These are phyloP conservation scores for Epinephelus lanceolatus DNA, from an alignment of 2,113 vertebrate species.

Conservation along the genomic window DNA sequence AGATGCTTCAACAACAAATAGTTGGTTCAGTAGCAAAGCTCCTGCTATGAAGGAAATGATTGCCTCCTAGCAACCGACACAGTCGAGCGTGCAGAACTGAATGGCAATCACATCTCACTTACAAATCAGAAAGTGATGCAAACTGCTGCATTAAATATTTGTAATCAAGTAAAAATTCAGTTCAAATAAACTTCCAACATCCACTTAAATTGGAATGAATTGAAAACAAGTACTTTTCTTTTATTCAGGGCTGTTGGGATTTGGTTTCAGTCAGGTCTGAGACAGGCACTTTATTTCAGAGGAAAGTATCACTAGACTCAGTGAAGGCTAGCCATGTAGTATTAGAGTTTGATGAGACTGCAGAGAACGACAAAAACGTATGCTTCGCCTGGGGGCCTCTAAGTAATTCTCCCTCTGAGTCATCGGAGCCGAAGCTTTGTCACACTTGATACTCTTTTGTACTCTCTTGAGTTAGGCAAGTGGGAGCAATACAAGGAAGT, in stretches of 20 bases:
- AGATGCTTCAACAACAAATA: constrained; percentile 76
- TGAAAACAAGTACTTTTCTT: constrained; percentile 37
- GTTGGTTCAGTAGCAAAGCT: constrained; percentile 65
- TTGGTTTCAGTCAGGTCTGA: constrained; percentile 31
- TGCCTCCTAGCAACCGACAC: constrained; percentile 70
- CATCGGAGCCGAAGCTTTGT: constrained; percentile 68
- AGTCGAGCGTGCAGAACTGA: constrained; percentile 59
- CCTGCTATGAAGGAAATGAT: constrained; percentile 72
- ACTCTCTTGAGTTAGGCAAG: constrained; percentile 61
- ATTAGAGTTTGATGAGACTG: constrained; percentile 70
- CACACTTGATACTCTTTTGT: constrained; percentile 71
- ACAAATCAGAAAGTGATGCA: constrained; percentile 72
- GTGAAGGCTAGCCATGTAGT: constrained; percentile 48
- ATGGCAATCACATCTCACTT: constrained; percentile 74
- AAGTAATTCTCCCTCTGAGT: constrained; percentile 74
- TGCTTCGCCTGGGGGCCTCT: constrained; percentile 64
- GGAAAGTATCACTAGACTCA: constrained; percentile 47
- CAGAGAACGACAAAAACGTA: constrained; percentile 70
- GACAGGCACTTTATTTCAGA: constrained; percentile 46
- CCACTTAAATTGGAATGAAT: constrained; percentile 47
- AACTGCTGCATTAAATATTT: constrained; percentile 72
- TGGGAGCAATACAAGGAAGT: constrained; percentile 65
- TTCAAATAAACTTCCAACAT: constrained; percentile 47
- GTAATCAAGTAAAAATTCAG: constrained; percentile 69
- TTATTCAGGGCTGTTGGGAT: constrained; percentile 16